Base-by-base conservation (phyloP, 2,797 vertebrate genomes). In the Micropoecilia bifurca region DNA sequence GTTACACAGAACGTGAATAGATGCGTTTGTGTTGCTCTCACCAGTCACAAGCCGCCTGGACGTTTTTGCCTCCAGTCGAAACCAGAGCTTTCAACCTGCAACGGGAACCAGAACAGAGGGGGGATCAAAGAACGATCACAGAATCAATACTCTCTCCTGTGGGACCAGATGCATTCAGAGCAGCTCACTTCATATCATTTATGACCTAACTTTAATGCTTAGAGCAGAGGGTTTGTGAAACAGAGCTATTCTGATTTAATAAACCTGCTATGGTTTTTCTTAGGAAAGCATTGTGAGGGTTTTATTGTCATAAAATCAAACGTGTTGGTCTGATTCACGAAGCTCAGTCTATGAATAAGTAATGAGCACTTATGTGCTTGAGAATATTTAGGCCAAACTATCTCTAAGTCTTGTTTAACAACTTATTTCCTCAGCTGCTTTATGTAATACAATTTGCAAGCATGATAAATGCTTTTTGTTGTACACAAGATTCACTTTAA, bases 11-110 rank as follows among this genome's bases (percentile, higher is more conserved):
- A 33, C 33, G 45, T 61, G 28, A 18, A 39, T 20, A n/a, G 39
- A 61, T 25, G 33, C 55, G 48, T 68, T 48, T 61, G 55, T 80
- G 73, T 50, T 55, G 69, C 61, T 89, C 98, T 96, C 96, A 99
- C 98, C 98, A 99, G 96, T 99, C 98, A 92, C 98, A 99, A 76
- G 98, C 98, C 55, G 98, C 97, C 93, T 99, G 98, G 72, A 99
- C 98, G 0, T 98, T 99, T 93, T 97, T 97, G 91, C 98, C 97
- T 75, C 98, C 98, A 0, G 98, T 99, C 0, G 98, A 99, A 83
- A 98, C 97, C 93, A 99, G 91, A 77, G 98, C 97, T 95, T 99
- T 99, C 94, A 99, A 95, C 82, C 98, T 99, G 91, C 83, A 94
- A 88, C 85, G 80, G 91, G 76, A 87, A 76, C 1, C 12, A 45